Conservation (phyloP, 2,797 vertebrate species). For the Neoniphon sammara region DNA sequence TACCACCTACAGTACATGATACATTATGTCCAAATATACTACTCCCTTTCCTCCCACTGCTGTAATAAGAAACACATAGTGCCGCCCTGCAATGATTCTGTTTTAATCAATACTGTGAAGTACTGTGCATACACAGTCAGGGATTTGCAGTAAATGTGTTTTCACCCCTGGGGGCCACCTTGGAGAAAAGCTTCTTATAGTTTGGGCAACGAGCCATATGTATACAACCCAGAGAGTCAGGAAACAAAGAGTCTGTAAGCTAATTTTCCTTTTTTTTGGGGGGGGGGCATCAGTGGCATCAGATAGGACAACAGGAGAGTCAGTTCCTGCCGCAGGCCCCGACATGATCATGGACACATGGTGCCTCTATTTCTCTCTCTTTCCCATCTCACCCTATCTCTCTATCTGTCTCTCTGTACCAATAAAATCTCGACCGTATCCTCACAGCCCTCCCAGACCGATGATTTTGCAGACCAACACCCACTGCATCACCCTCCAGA, state of each 20-base stretch:
- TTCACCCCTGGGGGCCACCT: background rate
- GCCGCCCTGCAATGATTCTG: no score
- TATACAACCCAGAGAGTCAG: background rate
- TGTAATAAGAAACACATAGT: no score
- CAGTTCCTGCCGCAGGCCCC: background rate
- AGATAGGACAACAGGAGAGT: background rate
- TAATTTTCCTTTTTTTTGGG: background rate
- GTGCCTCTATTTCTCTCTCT: constrained; percentile 1
- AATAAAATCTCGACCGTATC: constrained; percentile 24
- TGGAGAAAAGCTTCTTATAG: constrained; percentile 3
- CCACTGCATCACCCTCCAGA: background rate
- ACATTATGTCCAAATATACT: constrained; percentile 1
- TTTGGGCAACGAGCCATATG: background rate
- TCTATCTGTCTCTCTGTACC: background rate
- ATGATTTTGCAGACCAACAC: constrained; percentile 39
- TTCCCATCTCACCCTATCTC: constrained; percentile 1
- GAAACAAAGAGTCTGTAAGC: background rate
- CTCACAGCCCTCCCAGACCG: background rate
- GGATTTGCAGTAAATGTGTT: background rate
- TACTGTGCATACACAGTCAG: no score
- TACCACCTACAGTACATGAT: background rate
- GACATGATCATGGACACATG: background rate
- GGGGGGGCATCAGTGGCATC: background rate
- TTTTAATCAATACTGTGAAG: no score
- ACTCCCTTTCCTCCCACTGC: background rate